These are phyloP conservation scores for Apomyelois bistriatella DNA, from an alignment of 2,888 invertebrate genomes.

Conservation along the genomic window DNA sequence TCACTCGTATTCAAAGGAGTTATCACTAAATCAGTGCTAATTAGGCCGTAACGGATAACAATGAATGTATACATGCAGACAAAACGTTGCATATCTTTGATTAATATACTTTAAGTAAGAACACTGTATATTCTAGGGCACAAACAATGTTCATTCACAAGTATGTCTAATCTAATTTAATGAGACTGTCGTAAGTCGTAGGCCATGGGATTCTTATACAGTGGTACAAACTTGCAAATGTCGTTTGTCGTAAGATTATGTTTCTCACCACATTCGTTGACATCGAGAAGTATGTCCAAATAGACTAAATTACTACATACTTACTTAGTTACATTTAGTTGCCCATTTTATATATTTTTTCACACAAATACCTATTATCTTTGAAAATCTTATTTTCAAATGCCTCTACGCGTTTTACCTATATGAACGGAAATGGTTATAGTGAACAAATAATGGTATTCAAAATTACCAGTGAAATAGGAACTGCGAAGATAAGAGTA, in stretches of 20 bases:
- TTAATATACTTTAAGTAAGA: constrained; percentile 21
- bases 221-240: constrained; percentile 5
- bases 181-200: constrained; percentile 35
- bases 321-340: background rate
- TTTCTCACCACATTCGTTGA: constrained; percentile 10
- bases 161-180: constrained; percentile 29
- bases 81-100: constrained; percentile 32
- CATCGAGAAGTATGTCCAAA: background rate
- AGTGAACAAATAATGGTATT: no score
- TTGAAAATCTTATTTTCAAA: no score
- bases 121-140: constrained; percentile 30
- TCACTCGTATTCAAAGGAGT: constrained; percentile 26
- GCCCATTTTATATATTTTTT: background rate
- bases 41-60: constrained; percentile 38
- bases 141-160: constrained; percentile 37
- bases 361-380: background rate
- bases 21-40: constrained; percentile 36
- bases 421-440: no score
- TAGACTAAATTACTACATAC: constrained; percentile 1
- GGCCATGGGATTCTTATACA: constrained; percentile 13
- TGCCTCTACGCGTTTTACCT: no score
- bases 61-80: constrained; percentile 31
- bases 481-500: no score
- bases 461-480: no score
- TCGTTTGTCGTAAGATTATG: background rate